Evolutionary conservation across 2,113 vertebrate species (phyloP).

Genomic region (Erythrocercus mccallii): DNA sequence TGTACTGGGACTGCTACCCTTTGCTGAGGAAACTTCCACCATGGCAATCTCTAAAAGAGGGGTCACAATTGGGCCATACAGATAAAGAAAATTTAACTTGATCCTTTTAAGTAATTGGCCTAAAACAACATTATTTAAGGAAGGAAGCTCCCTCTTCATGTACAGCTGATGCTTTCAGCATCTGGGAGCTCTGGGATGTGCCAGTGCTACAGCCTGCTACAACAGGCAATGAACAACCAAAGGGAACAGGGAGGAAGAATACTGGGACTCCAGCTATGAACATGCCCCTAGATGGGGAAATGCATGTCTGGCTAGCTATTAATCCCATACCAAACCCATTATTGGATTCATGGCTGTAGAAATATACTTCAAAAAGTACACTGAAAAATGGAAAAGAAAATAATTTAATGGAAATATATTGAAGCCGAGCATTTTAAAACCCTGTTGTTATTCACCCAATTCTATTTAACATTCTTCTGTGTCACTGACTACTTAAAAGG

Average conservation of each 20-base stretch:
- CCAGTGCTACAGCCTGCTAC: background rate
- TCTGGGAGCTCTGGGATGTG: background rate
- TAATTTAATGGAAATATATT: constrained; percentile 7
- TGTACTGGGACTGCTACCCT: background rate
- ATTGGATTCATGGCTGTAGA: background rate
- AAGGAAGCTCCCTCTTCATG: background rate
- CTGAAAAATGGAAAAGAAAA: constrained; percentile 23
- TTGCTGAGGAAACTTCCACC: background rate
- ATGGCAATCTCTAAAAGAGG: background rate
- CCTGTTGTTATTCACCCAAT: constrained; percentile 27
- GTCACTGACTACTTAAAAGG: constrained; percentile 39
- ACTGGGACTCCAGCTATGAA: background rate
- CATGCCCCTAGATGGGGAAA: background rate
- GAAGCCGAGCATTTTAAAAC: constrained; percentile 17
- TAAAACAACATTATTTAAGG: background rate
- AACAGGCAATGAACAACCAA: accelerated
- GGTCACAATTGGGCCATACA: background rate
- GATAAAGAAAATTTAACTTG: background rate
- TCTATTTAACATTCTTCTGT: constrained; percentile 44
- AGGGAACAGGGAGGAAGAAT: background rate
- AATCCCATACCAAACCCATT: background rate
- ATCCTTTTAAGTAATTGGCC: background rate
- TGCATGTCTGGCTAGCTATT: background rate
- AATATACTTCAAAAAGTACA: background rate
- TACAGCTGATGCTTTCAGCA: background rate